Conservation (phyloP, 2,888 invertebrate species). For the Ellobium chinense region DNA sequence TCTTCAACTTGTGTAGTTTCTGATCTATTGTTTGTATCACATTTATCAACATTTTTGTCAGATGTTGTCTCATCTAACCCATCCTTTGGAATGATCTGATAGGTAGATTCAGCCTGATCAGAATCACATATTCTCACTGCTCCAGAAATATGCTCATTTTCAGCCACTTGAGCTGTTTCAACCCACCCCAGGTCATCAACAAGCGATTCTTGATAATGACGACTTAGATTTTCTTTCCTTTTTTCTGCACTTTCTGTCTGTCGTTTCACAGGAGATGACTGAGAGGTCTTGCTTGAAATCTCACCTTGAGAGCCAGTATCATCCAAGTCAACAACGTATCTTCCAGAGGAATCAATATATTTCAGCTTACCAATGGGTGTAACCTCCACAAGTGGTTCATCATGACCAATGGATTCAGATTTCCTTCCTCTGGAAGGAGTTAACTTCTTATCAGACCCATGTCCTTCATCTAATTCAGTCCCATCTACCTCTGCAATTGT, state of each 20-base stretch:
- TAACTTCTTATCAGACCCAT: not conserved
- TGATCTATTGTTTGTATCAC: not conserved
- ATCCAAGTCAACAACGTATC: not conserved
- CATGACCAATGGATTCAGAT: not conserved
- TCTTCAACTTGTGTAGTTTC: not conserved
- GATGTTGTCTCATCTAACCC: not conserved
- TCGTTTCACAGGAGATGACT: not conserved
- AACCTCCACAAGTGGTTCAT: not conserved
- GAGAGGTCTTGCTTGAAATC: not conserved
- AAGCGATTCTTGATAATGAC: not conserved
- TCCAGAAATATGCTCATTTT: too few relatives aligned
- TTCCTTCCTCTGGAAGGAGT: not conserved
- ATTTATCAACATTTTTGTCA: not conserved
- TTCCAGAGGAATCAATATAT: not conserved
- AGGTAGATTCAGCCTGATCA: not conserved
- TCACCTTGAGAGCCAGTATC: not conserved
- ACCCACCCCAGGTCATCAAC: not conserved
- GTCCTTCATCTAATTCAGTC: not conserved
- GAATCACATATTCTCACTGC: not conserved
- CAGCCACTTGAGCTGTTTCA: not conserved
- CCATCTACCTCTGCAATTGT: not conserved
- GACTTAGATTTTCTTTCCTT: not conserved
- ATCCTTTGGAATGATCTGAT: not conserved
- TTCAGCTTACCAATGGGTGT: conserved; percentile 17
- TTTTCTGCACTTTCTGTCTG: not conserved